Evolutionary conservation across 2,113 vertebrate species (phyloP).

Genomic region (Macquaria australasica): DNA sequence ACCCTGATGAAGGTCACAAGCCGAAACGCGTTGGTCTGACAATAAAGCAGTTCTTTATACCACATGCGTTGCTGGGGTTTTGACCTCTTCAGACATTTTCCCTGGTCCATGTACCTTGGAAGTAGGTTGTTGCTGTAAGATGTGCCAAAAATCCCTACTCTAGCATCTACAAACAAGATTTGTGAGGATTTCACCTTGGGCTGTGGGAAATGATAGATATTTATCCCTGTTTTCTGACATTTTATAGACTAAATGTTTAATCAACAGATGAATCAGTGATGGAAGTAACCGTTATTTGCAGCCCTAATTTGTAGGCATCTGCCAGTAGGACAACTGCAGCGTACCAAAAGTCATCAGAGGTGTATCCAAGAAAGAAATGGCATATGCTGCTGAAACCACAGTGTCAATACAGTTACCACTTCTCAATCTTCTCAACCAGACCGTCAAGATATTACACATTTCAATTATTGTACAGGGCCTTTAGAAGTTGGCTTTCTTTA

Average conservation of each 20-base stretch:
- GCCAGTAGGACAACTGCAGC: not conserved
- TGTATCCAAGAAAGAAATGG: not conserved
- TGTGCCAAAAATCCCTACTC: too few species aligned
- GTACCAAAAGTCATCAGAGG: not conserved
- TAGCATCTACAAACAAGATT: not conserved
- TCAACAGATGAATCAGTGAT: not conserved
- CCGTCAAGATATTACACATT: slow-evolving; percentile 51
- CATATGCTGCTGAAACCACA: slow-evolving; percentile 25
- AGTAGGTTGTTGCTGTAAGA: too few species aligned
- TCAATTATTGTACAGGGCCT: slow-evolving; percentile 43
- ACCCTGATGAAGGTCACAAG: too few species aligned
- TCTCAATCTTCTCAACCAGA: slow-evolving; percentile 53
- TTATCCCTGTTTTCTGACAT: not conserved
- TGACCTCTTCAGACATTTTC: too few species aligned
- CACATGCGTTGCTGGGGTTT: too few species aligned
- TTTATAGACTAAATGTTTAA: not conserved
- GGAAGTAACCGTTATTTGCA: not conserved
- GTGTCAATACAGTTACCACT: slow-evolving; percentile 16
- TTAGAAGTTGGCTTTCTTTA: slow-evolving; percentile 54
- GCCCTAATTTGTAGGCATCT: not conserved
- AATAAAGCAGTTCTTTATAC: too few species aligned
- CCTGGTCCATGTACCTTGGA: too few species aligned
- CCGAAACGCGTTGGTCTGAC: too few species aligned
- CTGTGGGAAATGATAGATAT: not conserved
- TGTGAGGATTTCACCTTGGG: not conserved